Evolutionary conservation across 2,113 vertebrate species (phyloP), one percentile per base, ranked within the genome.

Genomic region (Setophaga kirtlandii): DNA sequence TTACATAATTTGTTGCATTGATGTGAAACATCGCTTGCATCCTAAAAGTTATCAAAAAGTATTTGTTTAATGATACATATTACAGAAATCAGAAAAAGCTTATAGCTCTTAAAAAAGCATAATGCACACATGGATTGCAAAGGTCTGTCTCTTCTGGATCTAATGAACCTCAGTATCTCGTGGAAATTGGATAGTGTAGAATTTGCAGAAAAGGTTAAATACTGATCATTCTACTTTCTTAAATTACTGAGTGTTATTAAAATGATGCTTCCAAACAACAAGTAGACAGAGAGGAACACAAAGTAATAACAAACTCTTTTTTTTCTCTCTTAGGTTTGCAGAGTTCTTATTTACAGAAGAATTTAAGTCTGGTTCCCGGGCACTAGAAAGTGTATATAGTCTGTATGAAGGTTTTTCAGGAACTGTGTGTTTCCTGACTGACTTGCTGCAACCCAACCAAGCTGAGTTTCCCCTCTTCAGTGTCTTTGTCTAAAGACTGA

Each of bases 331-430:
- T 92, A 99, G 98, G 98, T 99, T 99, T 98, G 98, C 98, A 50
- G 98, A 99, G 90, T 99, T 99, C 96, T 97, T 99, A 96, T 99
- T 98, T 97, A 98, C 98, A 5, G 98, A 99, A 91, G 98, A 99
- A 96, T 99, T 99, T 95, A 98, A 99, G 91, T 95, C 97, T 20
- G 98, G 98, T 46, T 99, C 98, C 53, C 96, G 94, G 31, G 98
- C 98, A 9, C 80, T 99, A 83, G 98, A 98, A 96, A 98, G 98
- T 56, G 83, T 99, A 82, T 99, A 98, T 96, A 98, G 99, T 93
- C 98, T 99, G 95, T 99, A 98, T 63, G 98, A 99, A 98, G 98
- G 98, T 60, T 98, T 99, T 91, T 99, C 98, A 1, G 99, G 99
- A 86, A 99, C 98, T 0, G 97, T 99, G 89, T 99, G 98, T 87